phyloP scores from a whole-genome alignment of 2,113 vertebrate species.

The Scalopus aquaticus region DNA sequence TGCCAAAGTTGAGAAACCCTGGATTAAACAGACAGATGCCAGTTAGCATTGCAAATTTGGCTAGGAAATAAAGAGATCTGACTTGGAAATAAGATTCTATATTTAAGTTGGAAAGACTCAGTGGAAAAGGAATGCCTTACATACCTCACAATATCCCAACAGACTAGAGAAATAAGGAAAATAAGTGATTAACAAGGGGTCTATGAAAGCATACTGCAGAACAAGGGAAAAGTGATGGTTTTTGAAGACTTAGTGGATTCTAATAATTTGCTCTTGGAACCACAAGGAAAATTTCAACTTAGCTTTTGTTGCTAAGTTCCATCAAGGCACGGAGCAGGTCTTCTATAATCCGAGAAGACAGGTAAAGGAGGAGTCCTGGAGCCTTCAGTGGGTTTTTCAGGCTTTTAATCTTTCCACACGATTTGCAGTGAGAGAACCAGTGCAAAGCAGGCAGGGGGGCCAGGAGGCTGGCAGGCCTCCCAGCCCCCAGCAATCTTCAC shows the following conservation, averaged over 20 bases:
- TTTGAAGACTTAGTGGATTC: background rate
- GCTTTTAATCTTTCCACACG: too few species aligned
- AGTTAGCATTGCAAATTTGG: background rate
- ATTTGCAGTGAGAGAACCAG: too few species aligned
- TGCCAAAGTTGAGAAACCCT: background rate
- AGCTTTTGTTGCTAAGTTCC: too few species aligned
- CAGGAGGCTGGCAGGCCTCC: too few species aligned
- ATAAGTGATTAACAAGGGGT: background rate
- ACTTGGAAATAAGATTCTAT: constrained; percentile 5
- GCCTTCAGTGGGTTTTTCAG: too few species aligned
- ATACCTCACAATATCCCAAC: background rate
- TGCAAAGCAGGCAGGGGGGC: too few species aligned
- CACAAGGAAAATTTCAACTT: background rate
- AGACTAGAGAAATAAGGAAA: background rate
- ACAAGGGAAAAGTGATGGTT: background rate
- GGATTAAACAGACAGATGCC: background rate
- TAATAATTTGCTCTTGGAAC: background rate
- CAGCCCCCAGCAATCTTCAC: too few species aligned
- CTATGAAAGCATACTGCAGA: background rate
- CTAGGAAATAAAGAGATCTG: background rate
- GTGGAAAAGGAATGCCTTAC: background rate
- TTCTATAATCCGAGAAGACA: too few species aligned
- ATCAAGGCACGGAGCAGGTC: too few species aligned
- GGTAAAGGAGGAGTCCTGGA: too few species aligned
- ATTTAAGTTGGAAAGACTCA: background rate